These are phyloP conservation scores for Lanistes nyassanus DNA, from an alignment of 1,140 invertebrate species.

Conservation along the genomic window DNA sequence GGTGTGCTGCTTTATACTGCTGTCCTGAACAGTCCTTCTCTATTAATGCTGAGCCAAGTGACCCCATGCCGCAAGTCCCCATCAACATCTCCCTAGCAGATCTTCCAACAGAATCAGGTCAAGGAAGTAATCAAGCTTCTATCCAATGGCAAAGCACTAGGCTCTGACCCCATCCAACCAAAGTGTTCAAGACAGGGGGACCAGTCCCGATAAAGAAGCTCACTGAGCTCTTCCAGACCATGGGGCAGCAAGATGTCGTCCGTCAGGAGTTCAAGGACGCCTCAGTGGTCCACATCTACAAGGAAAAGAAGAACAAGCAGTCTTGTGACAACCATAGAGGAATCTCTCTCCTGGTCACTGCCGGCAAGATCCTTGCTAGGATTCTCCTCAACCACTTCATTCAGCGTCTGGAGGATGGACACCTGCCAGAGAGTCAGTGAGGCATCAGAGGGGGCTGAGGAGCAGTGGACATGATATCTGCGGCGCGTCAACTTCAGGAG, in stretches of 20 bases:
- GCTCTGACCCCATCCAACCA: slow-evolving; percentile 32
- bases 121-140: slow-evolving; percentile 21
- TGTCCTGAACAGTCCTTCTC: slow-evolving; percentile 6
- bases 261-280: slow-evolving; percentile 35
- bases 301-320: slow-evolving; percentile 30
- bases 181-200: slow-evolving; percentile 28
- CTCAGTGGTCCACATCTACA: slow-evolving; percentile 30
- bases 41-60: slow-evolving; percentile 24
- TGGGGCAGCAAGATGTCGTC: background rate
- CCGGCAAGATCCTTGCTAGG: slow-evolving; percentile 28
- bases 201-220: slow-evolving; percentile 2
- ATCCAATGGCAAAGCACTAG: slow-evolving; percentile 30
- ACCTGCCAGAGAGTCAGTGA: slow-evolving; percentile 36
- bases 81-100: slow-evolving; percentile 16
- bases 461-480: slow-evolving; percentile 39
- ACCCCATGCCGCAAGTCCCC: slow-evolving; percentile 19
- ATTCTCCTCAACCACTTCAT: slow-evolving; percentile 35
- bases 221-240: slow-evolving; percentile 12
- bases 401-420: background rate
- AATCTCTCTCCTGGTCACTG: slow-evolving; percentile 36
- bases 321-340: slow-evolving; percentile 32
- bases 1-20: too few relatives aligned
- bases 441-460: slow-evolving; percentile 28
- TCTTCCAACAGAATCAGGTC: slow-evolving; percentile 11
- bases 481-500: slow-evolving; percentile 37